Conservation (phyloP, 2,888 invertebrate species). For the Tyria jacobaeae region DNA sequence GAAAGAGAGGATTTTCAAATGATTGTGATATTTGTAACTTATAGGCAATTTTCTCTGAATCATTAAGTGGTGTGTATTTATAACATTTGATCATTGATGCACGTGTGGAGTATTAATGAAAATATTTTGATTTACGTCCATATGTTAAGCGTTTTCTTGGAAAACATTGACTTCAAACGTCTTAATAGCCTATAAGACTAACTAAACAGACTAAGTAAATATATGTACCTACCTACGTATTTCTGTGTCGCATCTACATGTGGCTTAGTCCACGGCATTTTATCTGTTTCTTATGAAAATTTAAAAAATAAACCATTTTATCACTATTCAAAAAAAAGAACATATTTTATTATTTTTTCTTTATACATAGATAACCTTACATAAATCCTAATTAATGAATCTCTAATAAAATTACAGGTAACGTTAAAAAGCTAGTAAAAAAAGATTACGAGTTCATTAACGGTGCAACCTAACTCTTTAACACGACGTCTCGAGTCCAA, state of each 20-base stretch:
- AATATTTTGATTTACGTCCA: conserved; percentile 43
- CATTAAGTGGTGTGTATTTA: conserved; percentile 32
- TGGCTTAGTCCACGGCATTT: no score
- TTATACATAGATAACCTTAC: not conserved
- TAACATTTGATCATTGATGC: conserved; percentile 33
- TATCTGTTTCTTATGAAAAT: no score
- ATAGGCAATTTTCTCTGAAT: conserved; percentile 37
- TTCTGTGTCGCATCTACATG: not conserved
- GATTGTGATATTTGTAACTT: conserved; percentile 4
- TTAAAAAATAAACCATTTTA: not conserved
- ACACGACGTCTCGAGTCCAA: conserved; percentile 3
- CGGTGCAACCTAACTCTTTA: conserved; percentile 27
- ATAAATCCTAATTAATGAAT: not conserved
- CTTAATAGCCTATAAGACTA: conserved; percentile 4
- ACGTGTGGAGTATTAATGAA: conserved; percentile 39
- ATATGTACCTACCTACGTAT: not conserved
- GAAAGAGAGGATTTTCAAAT: conserved; percentile 10
- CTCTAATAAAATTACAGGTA: not conserved
- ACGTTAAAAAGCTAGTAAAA: conserved; percentile 1
- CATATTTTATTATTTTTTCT: not conserved
- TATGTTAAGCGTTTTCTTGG: conserved; percentile 34
- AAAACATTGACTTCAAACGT: conserved; percentile 21
- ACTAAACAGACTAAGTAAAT: not conserved
- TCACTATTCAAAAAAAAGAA: not conserved
- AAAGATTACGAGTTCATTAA: conserved; percentile 9